These are phyloP conservation scores for Malurus melanocephalus DNA, from an alignment of 2,113 vertebrate species.

Conservation along the genomic window DNA sequence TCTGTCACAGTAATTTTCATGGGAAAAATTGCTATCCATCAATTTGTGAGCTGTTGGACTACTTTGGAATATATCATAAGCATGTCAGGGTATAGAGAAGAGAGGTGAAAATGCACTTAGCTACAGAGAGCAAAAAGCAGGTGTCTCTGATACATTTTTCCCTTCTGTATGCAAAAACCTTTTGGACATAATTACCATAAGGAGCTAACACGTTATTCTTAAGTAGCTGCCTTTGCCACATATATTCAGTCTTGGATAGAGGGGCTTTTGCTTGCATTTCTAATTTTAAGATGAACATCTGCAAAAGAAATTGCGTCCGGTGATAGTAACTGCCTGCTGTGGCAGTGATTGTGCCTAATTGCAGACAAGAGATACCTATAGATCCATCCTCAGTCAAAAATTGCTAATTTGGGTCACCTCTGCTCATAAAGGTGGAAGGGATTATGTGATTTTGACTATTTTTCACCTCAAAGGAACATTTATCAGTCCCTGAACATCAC, in stretches of 20 bases:
- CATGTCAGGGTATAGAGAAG: neutral
- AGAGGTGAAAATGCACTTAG: conserved; percentile 13
- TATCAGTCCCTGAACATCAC: neutral
- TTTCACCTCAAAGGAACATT: neutral
- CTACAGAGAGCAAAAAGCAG: neutral
- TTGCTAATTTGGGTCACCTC: neutral
- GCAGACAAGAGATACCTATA: neutral
- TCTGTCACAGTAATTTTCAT: conserved; percentile 40
- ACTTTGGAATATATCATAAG: conserved; percentile 24
- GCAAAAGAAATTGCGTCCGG: neutral
- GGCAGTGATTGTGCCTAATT: neutral
- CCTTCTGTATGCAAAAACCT: neutral
- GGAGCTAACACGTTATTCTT: neutral
- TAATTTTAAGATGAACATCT: neutral
- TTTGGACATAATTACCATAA: neutral
- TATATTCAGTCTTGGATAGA: neutral
- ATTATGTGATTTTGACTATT: neutral
- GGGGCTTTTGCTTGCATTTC: neutral
- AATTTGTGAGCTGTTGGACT: conserved; percentile 2
- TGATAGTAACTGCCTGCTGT: neutral
- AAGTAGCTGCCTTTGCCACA: neutral
- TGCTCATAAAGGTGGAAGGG: neutral
- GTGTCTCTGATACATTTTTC: neutral
- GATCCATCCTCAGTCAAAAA: neutral
- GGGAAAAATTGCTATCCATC: conserved; percentile 26